Conservation (phyloP, 1,140 invertebrate genomes). For the Drosophila takahashii region DNA sequence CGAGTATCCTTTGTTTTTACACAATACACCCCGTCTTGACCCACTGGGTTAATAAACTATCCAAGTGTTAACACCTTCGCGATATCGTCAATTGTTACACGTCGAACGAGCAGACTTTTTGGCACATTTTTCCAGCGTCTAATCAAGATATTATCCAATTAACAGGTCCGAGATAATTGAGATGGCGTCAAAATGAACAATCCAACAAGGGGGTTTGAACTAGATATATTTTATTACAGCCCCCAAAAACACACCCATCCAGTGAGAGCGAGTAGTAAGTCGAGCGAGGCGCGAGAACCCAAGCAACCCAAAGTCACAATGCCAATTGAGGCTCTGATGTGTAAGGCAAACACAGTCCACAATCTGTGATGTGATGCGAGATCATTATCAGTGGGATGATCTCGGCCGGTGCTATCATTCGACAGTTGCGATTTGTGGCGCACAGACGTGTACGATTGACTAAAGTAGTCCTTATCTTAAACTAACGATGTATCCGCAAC, state of each 20-base stretch:
- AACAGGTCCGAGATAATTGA: slow-evolving; percentile 47
- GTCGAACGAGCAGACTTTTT: slow-evolving; percentile 21
- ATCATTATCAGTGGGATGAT: slow-evolving; percentile 50
- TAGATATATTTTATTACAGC: slow-evolving; percentile 45
- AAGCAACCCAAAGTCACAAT: slow-evolving; percentile 13
- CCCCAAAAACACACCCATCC: slow-evolving; percentile 16
- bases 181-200: slow-evolving; percentile 38
- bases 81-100: slow-evolving; percentile 31
- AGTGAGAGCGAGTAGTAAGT: slow-evolving; percentile 11
- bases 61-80: slow-evolving; percentile 8
- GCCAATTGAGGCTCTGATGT: slow-evolving; percentile 57
- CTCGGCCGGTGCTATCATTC: slow-evolving; percentile 42
- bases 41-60: neutral
- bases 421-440: slow-evolving; percentile 46
- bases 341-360: slow-evolving; percentile 54
- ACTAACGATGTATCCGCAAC: slow-evolving; percentile 63
- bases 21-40: neutral
- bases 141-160: slow-evolving; percentile 49
- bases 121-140: slow-evolving; percentile 23
- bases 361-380: neutral
- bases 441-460: slow-evolving; percentile 36
- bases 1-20: too few relatives aligned
- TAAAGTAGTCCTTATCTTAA: neutral
- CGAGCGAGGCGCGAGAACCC: slow-evolving; percentile 9
- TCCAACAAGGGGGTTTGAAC: slow-evolving; percentile 31